Evolutionary conservation across 2,113 vertebrate species (phyloP), one percentile per base, ranked within the genome.

Genomic region (Xenopus laevis): DNA sequence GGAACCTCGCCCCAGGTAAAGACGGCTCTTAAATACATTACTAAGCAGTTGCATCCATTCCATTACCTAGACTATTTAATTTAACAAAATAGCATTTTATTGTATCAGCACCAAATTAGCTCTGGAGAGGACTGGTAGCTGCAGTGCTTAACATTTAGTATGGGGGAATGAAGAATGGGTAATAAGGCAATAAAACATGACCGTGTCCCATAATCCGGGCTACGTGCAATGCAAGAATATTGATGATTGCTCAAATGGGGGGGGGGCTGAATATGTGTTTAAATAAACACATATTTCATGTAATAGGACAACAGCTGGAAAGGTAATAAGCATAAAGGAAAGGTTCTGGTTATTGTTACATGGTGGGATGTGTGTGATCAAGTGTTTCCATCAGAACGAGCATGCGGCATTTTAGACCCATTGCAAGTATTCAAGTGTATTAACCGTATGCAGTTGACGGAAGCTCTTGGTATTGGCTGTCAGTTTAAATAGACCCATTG

Each of bases 61-160:
- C 20, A 11, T 58, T 57, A 0, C 0, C n/a, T 61, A 65, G n/a
- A 20, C 81, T 80, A 83, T 84, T 85, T 84, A 82, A 86, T 73
- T 79, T 66, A 81, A 65, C 71, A 71, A 84, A 84, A 80, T 78
- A 69, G 10, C 63, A 70, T 82, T 82, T 71, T 27, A 74, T 16
- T 78, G 67, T 76, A 75, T 72, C 63, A 76, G 46, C 59, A 44
- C 68, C 17, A 7, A 72, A 60, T 65, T 72, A 17, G 33, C 69
- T 27, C 23, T 62, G 20, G 18, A 78, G 73, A 59, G 23, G 46
- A 73, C 85, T 80, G 79, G 23, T 82, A 79, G 79, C 78, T 82
- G 79, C 77, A 72, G 64, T 82, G 78, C 45, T 77, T 76, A 13
- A 70, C 69, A 62, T 64, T 85, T 83, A 81, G 61, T 71, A 66